phyloP scores from a whole-genome alignment of 2,113 vertebrate species.

The Istiophorus platypterus region DNA sequence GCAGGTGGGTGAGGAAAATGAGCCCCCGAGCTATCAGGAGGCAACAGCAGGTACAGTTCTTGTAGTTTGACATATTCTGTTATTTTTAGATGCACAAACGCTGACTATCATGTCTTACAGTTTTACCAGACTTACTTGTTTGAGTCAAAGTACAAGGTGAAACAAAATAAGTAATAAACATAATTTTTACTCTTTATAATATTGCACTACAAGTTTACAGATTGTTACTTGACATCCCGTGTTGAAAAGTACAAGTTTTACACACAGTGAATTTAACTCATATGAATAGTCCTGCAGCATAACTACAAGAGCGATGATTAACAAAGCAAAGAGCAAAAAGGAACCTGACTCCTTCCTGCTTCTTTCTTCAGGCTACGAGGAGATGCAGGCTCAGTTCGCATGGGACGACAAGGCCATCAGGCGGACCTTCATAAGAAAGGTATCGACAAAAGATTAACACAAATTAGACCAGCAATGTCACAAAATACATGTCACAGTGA shows the following conservation, averaged over 20 bases:
- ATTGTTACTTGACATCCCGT: not conserved
- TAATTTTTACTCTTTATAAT: not conserved
- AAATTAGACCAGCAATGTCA: not conserved
- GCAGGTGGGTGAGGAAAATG: conserved; percentile 86
- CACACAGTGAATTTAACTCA: too few species aligned
- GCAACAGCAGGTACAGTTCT: conserved; percentile 86
- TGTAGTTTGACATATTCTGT: not conserved
- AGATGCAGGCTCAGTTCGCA: conserved; percentile 88
- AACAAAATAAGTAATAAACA: not conserved
- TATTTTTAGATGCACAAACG: not conserved
- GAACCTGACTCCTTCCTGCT: not conserved
- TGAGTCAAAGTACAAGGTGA: not conserved
- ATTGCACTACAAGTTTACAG: not conserved
- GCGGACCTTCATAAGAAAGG: conserved; percentile 94
- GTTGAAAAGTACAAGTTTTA: too few species aligned
- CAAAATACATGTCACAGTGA: not conserved
- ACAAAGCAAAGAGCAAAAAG: too few species aligned
- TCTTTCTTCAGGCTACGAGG: conserved; percentile 80
- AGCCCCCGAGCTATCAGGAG: conserved; percentile 86
- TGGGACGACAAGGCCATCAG: conserved; percentile 92
- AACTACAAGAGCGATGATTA: too few species aligned
- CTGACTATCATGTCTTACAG: not conserved
- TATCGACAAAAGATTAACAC: conserved; percentile 55
- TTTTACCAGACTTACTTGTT: not conserved
- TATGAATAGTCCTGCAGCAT: not conserved